These are phyloP conservation scores for Nomada ferruginata DNA, from an alignment of 2,888 invertebrate species.

Conservation along the genomic window DNA sequence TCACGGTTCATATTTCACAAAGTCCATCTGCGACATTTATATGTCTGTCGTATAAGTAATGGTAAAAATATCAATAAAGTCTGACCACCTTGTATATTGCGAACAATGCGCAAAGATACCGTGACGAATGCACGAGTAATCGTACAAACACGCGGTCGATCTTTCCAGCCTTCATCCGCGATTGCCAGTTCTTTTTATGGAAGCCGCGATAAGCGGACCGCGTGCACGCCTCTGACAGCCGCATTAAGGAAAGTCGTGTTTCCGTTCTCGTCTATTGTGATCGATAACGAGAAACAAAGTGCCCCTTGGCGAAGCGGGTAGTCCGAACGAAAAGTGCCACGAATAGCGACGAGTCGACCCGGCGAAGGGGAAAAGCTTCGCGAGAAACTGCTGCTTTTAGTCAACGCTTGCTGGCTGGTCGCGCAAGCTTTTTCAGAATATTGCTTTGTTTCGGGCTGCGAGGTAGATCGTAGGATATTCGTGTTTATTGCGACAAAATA, in stretches of 20 bases:
- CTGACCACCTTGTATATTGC: neutral
- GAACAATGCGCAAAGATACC: slow-evolving; percentile 16
- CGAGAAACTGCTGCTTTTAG: slow-evolving; percentile 45
- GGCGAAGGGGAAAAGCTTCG: slow-evolving; percentile 27
- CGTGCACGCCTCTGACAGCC: slow-evolving; percentile 39
- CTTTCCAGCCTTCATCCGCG: slow-evolving; percentile 27
- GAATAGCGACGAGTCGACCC: slow-evolving; percentile 31
- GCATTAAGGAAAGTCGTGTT: slow-evolving; percentile 29
- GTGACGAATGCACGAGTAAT: neutral
- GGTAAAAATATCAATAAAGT: neutral
- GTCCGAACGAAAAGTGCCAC: slow-evolving; percentile 46
- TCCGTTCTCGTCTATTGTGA: slow-evolving; percentile 54
- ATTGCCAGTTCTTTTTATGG: slow-evolving; percentile 37
- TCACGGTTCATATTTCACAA: too few relatives aligned
- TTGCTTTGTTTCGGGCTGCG: slow-evolving; percentile 21
- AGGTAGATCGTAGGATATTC: slow-evolving; percentile 21
- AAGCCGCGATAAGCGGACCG: slow-evolving; percentile 13
- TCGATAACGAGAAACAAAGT: slow-evolving; percentile 69
- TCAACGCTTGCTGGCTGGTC: slow-evolving; percentile 16
- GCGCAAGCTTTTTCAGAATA: slow-evolving; percentile 28
- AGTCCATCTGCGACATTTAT: too few relatives aligned
- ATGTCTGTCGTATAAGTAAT: too few relatives aligned
- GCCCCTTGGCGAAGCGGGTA: slow-evolving; percentile 54
- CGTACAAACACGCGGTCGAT: neutral
- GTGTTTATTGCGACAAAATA: neutral